Conservation (phyloP, 2,888 invertebrate species). For the Phania funesta region DNA sequence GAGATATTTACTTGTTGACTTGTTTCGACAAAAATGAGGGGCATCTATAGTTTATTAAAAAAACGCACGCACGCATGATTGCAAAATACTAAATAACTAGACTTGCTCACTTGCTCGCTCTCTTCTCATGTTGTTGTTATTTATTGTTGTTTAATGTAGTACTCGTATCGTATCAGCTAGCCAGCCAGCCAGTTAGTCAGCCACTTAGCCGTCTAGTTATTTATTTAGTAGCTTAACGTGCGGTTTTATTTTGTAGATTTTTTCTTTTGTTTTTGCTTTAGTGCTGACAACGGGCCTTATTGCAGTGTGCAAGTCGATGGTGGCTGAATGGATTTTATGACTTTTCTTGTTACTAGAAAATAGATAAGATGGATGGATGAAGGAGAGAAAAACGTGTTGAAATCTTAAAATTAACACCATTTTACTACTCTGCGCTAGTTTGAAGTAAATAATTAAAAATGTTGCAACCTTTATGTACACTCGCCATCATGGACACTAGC, state of each 20-base stretch:
- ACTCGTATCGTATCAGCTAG: background rate
- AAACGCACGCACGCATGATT: constrained; percentile 46
- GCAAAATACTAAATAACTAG: constrained; percentile 47
- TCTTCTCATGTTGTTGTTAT: constrained; percentile 10
- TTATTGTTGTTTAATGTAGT: background rate
- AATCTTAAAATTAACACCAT: constrained; percentile 53
- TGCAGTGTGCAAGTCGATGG: background rate
- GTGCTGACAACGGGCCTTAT: background rate
- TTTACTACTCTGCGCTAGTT: constrained; percentile 31
- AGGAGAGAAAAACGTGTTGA: constrained; percentile 39
- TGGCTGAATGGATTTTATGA: constrained; percentile 4
- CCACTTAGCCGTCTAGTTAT: background rate
- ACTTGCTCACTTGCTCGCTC: constrained; percentile 9
- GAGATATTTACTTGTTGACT: constrained; percentile 20
- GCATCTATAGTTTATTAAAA: constrained; percentile 56
- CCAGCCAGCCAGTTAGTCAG: background rate
- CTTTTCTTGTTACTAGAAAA: constrained; percentile 9
- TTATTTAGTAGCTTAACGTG: constrained; percentile 37
- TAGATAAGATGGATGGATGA: background rate
- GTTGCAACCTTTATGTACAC: background rate
- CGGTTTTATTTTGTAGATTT: constrained; percentile 12
- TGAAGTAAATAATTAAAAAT: constrained; percentile 24
- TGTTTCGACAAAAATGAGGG: constrained; percentile 46
- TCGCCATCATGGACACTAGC: too few relatives aligned
- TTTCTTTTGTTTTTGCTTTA: constrained; percentile 3